Conservation (phyloP, 1,140 invertebrate genomes). For the Babylonia areolata region DNA sequence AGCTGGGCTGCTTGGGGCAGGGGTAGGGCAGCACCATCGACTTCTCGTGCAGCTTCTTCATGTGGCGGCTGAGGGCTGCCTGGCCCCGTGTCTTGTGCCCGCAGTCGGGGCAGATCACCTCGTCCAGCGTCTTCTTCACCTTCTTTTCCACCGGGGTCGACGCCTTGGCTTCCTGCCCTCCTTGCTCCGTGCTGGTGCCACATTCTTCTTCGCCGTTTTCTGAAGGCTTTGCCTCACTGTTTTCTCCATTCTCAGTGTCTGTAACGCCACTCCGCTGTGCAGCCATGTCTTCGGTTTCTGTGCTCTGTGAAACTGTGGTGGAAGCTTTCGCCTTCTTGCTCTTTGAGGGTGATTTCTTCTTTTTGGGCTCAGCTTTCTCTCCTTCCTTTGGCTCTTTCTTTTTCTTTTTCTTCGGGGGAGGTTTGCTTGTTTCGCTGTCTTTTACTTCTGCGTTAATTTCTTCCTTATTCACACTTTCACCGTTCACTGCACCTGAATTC, state of each 20-base stretch:
- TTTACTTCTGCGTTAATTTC: conserved; percentile 36
- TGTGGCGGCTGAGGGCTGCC: conserved; percentile 52
- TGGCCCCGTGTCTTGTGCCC: conserved; percentile 44
- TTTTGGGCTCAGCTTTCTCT: conserved; percentile 36
- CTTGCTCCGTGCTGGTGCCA: conserved; percentile 34
- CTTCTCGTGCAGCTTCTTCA: conserved; percentile 50
- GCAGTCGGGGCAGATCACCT: conserved; percentile 47
- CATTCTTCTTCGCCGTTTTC: conserved; percentile 24
- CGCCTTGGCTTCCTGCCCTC: conserved; percentile 18
- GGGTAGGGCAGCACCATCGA: conserved; percentile 50
- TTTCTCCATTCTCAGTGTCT: not conserved
- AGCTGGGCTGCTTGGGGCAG: conserved; percentile 53
- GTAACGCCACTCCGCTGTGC: conserved; percentile 19
- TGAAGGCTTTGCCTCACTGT: not conserved
- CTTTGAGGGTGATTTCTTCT: conserved; percentile 35
- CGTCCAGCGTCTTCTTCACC: conserved; percentile 49
- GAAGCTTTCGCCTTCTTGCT: conserved; percentile 20
- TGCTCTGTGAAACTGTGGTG: conserved; percentile 17
- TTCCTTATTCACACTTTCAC: conserved; percentile 32
- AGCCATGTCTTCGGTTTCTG: not conserved
- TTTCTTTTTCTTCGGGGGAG: conserved; percentile 49
- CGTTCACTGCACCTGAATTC: not conserved
- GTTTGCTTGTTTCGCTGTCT: conserved; percentile 27
- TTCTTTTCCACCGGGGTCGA: conserved; percentile 23
- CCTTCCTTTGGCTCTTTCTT: conserved; percentile 38